Percentiles rank a stretch among this genome's conserved stretches.
phyloP scores from a whole-genome alignment of 2,113 vertebrate genomes.

The Pachyramphus minor region DNA sequence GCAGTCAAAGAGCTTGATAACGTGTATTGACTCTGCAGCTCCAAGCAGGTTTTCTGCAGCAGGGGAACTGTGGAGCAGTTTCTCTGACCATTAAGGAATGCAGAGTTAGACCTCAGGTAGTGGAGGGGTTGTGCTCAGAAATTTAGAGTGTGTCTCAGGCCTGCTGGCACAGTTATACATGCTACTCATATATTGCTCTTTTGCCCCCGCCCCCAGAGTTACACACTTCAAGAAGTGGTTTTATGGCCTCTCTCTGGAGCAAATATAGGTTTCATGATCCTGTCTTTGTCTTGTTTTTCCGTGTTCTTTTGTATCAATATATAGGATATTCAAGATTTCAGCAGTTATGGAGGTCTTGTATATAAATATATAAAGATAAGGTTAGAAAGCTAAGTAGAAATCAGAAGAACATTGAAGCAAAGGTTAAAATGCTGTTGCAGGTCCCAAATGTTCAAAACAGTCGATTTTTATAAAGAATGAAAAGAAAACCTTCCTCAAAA shows the following conservation, averaged over 20 bases:
- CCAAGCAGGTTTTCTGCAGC: neutral
- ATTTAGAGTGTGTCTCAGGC: neutral
- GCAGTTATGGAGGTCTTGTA: neutral
- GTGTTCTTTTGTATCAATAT: neutral
- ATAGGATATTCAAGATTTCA: neutral
- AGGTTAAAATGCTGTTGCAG: neutral
- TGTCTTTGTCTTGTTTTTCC: neutral
- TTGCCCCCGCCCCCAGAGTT: neutral
- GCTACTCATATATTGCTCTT: neutral
- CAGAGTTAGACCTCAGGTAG: neutral
- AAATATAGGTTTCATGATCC: neutral
- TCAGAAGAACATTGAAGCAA: neutral
- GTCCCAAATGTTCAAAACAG: neutral
- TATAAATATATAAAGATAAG: neutral
- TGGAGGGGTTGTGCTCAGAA: neutral
- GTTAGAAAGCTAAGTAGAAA: neutral
- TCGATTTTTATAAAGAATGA: neutral
- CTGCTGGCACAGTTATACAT: neutral
- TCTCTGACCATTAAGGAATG: neutral
- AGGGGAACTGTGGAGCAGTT: neutral
- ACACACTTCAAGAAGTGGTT: neutral
- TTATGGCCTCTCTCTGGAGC: neutral
- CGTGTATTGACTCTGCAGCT: neutral
- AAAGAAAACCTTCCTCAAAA: neutral
- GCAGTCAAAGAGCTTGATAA: constrained; percentile 9